These are phyloP conservation scores for Hydropsyche betteni DNA, from an alignment of 2,888 invertebrate genomes.

Conservation along the genomic window DNA sequence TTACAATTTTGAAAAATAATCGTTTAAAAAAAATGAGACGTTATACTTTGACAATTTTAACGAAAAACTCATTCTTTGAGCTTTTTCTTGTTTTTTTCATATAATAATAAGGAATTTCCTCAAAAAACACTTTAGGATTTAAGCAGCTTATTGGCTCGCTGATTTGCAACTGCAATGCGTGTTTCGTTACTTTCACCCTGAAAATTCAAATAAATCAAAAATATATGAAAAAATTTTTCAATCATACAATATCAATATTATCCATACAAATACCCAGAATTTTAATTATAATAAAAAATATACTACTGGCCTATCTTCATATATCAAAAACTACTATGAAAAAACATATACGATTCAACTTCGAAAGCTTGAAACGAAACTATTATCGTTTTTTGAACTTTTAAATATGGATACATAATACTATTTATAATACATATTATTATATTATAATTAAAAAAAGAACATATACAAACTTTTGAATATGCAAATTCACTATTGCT, in stretches of 20 bases:
- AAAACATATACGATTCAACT: too few species aligned
- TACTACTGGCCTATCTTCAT: too few species aligned
- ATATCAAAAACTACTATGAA: too few species aligned
- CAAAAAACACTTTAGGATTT: constrained; percentile 66
- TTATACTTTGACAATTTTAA: neutral
- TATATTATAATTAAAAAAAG: too few species aligned
- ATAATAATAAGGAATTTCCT: constrained; percentile 11
- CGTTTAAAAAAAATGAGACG: too few species aligned
- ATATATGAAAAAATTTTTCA: neutral
- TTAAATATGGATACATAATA: too few species aligned
- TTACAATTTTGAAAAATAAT: too few species aligned
- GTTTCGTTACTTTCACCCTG: constrained; percentile 87
- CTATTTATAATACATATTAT: too few species aligned
- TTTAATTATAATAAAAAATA: neutral
- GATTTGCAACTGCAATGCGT: constrained; percentile 90
- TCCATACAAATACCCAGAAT: neutral
- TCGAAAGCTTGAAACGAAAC: too few species aligned
- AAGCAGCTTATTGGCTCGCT: constrained; percentile 88
- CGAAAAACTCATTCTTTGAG: neutral
- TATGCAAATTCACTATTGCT: too few species aligned
- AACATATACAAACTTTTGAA: too few species aligned
- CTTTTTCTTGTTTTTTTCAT: constrained; percentile 43
- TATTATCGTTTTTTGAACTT: too few species aligned
- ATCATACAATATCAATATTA: neutral
- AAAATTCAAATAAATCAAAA: constrained; percentile 26